Conservation (phyloP, 92 coral and sea anemone species). For the Epizoanthus stellaris region DNA sequence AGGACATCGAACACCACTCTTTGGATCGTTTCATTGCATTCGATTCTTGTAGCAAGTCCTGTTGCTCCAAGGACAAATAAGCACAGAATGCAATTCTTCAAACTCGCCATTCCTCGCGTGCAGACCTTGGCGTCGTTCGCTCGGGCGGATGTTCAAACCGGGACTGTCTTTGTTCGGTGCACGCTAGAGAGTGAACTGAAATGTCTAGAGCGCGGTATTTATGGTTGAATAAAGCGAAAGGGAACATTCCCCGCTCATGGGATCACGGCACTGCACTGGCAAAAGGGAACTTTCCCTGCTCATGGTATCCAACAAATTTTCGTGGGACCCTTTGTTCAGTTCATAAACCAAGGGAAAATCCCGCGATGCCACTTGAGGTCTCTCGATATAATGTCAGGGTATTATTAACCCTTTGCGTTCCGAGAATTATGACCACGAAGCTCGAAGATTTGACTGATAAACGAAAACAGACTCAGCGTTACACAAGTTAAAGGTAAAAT, state of each 20-base stretch:
- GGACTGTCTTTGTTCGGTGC: neutral
- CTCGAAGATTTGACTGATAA: too few relatives aligned
- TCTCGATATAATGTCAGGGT: too few relatives aligned
- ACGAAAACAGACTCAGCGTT: too few relatives aligned
- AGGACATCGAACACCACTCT: conserved; percentile 17
- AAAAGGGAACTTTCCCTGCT: neutral
- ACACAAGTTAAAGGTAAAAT: too few relatives aligned
- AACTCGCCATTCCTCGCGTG: neutral
- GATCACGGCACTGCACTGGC: too few relatives aligned
- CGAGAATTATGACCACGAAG: too few relatives aligned
- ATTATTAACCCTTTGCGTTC: too few relatives aligned
- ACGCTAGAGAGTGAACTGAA: neutral
- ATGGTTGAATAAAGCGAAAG: neutral
- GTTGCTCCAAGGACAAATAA: neutral
- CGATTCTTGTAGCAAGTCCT: neutral
- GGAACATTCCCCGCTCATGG: conserved; percentile 2
- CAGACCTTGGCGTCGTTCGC: neutral
- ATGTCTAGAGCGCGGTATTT: neutral
- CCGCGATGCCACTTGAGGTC: too few relatives aligned
- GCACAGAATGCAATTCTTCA: neutral
- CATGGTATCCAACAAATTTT: neutral
- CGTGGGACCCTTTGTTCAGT: too few relatives aligned
- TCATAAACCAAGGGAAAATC: too few relatives aligned
- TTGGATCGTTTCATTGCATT: neutral
- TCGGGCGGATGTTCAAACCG: too few relatives aligned